These are phyloP conservation scores for Microchrysa polita DNA, from an alignment of 2,888 invertebrate genomes.

Conservation along the genomic window DNA sequence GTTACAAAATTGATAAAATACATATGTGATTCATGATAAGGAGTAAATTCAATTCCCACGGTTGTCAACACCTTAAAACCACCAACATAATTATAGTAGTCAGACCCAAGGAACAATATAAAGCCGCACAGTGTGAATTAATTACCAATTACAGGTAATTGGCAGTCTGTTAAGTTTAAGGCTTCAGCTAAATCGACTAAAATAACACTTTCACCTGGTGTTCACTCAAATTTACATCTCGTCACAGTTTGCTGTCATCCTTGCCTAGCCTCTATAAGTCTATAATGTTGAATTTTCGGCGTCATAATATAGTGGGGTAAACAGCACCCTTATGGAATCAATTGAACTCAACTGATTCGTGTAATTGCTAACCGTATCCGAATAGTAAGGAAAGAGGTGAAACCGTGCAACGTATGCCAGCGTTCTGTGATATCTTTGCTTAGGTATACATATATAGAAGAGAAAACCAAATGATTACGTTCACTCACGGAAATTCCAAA, in stretches of 20 bases:
- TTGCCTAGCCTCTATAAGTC: too few species aligned
- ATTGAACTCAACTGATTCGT: slow-evolving; percentile 51
- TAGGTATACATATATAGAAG: slow-evolving; percentile 44
- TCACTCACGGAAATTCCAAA: slow-evolving; percentile 50
- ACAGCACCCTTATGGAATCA: slow-evolving; percentile 46
- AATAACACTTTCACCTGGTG: slow-evolving; percentile 36
- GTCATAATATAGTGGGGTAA: slow-evolving; percentile 40
- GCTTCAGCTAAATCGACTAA: slow-evolving; percentile 27
- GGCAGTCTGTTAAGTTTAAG: slow-evolving; percentile 47
- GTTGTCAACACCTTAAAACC: slow-evolving; percentile 17
- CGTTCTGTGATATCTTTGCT: slow-evolving; percentile 45
- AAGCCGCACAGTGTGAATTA: slow-evolving; percentile 50
- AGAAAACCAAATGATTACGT: slow-evolving; percentile 39
- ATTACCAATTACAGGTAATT: slow-evolving; percentile 51
- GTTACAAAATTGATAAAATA: too few species aligned
- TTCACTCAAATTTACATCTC: slow-evolving; percentile 31
- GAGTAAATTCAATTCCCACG: slow-evolving; percentile 13
- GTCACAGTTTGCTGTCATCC: slow-evolving; percentile 39
- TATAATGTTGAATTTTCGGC: slow-evolving; percentile 27
- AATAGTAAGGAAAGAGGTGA: slow-evolving; percentile 20
- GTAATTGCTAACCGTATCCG: slow-evolving; percentile 50
- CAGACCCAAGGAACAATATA: slow-evolving; percentile 38
- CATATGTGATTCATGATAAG: too few species aligned
- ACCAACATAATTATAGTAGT: slow-evolving; percentile 28
- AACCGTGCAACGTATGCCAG: not conserved